Conservation (phyloP, 2,113 vertebrate genomes). For the Apodemus sylvaticus region DNA sequence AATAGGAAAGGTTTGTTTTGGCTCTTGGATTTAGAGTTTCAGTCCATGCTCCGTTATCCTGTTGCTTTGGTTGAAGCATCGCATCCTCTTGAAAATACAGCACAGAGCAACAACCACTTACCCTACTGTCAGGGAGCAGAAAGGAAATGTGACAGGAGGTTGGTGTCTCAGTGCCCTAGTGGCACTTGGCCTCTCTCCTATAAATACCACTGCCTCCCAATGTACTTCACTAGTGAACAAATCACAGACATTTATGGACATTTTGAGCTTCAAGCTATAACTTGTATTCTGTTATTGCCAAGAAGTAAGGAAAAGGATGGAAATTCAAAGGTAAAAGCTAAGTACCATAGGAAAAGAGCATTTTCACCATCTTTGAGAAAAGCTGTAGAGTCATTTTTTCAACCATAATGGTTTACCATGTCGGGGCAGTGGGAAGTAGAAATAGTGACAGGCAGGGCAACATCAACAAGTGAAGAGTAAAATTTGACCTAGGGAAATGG, state of each 20-base stretch:
- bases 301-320: conserved; percentile 22
- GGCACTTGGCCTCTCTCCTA: neutral
- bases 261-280: neutral
- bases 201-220: neutral
- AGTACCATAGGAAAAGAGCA: neutral
- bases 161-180: too few species aligned
- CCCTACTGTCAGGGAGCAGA: neutral
- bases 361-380: neutral
- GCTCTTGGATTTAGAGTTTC: neutral
- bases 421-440: neutral
- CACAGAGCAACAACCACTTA: neutral
- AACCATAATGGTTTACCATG: neutral
- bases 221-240: neutral
- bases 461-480: neutral
- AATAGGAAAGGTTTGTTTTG: neutral
- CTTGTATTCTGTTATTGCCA: conserved; percentile 27
- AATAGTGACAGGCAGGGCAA: neutral
- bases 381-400: neutral
- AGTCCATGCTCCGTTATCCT: neutral
- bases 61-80: neutral
- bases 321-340: neutral
- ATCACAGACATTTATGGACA: neutral
- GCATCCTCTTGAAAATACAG: neutral
- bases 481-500: neutral
- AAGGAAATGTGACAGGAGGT: neutral